Percentiles rank a stretch among this genome's conserved stretches.
Evolutionary conservation across 1,140 invertebrate genomes (phyloP).

Genomic region (Cyclina sinensis): DNA sequence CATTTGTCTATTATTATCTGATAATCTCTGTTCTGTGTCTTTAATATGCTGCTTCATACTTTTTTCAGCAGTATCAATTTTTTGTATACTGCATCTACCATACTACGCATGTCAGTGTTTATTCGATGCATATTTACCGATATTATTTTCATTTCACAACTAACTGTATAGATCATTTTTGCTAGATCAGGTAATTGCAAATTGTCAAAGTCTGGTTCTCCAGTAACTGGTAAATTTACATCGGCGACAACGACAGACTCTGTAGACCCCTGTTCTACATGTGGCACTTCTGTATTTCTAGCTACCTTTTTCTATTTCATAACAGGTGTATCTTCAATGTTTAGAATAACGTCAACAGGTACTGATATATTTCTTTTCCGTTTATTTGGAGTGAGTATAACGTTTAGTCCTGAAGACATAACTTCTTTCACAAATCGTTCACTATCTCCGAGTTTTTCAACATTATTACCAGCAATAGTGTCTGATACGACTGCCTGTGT

Average conservation of each 20-base stretch:
- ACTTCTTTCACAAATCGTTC: neutral
- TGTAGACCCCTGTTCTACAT: neutral
- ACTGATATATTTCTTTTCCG: neutral
- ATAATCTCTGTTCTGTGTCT: neutral
- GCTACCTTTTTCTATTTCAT: neutral
- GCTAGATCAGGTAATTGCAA: neutral
- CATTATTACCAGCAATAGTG: neutral
- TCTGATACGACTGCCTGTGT: neutral
- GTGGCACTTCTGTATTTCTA: neutral
- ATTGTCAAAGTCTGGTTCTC: neutral
- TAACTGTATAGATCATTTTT: neutral
- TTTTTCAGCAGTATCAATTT: neutral
- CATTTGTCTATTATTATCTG: neutral
- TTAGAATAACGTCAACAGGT: neutral
- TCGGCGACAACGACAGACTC: neutral
- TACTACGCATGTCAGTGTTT: neutral
- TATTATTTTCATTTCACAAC: constrained; percentile 12
- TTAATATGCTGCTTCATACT: neutral
- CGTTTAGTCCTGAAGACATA: neutral
- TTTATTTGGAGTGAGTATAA: neutral
- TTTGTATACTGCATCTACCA: neutral
- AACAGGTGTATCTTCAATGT: neutral
- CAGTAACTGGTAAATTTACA: neutral
- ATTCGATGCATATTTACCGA: constrained; percentile 5
- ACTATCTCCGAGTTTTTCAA: neutral